Evolutionary conservation across 2,888 invertebrate species (phyloP).

Genomic region (Xestoiulus laeticollis): DNA sequence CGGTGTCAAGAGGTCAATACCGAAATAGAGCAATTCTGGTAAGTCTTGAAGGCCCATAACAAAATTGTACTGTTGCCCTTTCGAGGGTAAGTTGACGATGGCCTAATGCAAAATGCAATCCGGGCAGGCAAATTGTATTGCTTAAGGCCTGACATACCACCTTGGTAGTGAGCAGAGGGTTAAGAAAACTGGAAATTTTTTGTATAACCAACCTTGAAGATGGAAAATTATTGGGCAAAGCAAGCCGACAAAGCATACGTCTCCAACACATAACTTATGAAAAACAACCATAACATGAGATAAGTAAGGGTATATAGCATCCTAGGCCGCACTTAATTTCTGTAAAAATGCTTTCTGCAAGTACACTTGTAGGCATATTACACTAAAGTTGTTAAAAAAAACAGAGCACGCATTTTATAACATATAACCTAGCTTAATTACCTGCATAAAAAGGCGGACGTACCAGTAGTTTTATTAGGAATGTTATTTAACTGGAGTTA

Average conservation of each 20-base stretch:
- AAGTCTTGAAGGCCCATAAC: too few species aligned
- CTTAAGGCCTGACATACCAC: not conserved
- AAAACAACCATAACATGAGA: not conserved
- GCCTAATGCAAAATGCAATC: too few species aligned
- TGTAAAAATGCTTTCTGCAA: not conserved
- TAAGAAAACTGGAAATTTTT: constrained; percentile 2
- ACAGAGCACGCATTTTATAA: not conserved
- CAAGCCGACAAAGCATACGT: not conserved
- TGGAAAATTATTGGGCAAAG: not conserved
- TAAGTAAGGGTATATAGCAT: not conserved
- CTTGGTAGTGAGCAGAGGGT: not conserved
- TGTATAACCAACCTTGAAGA: not conserved
- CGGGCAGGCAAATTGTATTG: too few species aligned
- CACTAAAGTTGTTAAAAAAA: not conserved
- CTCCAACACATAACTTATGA: not conserved
- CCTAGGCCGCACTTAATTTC: not conserved
- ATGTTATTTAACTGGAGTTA: not conserved
- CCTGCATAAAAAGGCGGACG: constrained; percentile 1
- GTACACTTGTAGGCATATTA: not conserved
- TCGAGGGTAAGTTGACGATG: too few species aligned
- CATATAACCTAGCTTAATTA: not conserved
- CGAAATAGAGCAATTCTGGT: too few species aligned
- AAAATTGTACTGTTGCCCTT: too few species aligned
- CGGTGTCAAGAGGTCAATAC: too few species aligned
- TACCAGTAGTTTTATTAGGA: not conserved